Percentiles rank a stretch among this genome's conserved stretches.
Evolutionary conservation across 2,888 invertebrate genomes (phyloP).

Genomic region (Odontothrips loti): DNA sequence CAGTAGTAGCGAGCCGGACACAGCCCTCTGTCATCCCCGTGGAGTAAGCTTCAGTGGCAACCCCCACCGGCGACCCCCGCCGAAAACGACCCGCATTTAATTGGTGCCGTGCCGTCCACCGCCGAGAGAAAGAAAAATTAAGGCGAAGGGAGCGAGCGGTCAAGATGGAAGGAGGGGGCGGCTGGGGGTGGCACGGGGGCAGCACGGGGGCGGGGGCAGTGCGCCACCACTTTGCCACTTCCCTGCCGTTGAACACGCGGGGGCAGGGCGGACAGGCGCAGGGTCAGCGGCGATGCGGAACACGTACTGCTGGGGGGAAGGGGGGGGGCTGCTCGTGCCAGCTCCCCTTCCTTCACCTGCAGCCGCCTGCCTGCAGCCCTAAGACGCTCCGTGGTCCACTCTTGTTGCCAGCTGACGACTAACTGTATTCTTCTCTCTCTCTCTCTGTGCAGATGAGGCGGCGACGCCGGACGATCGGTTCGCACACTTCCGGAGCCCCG

Average conservation of each 20-base stretch:
- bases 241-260: too few species aligned
- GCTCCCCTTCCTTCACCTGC: too few species aligned
- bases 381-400: too few species aligned
- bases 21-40: too few species aligned
- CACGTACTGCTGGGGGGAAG: background rate
- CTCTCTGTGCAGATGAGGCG: conserved; percentile 37
- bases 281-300: background rate
- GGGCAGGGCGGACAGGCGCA: background rate
- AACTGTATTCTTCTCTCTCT: too few species aligned
- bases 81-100: too few species aligned
- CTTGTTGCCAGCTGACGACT: too few species aligned
- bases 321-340: background rate
- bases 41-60: too few species aligned
- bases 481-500: conserved; percentile 39
- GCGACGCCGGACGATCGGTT: conserved; percentile 39
- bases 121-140: background rate
- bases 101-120: too few species aligned
- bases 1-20: too few species aligned
- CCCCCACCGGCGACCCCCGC: too few species aligned
- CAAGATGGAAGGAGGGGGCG: background rate
- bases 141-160: background rate
- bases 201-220: background rate
- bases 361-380: too few species aligned
- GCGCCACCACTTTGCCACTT: background rate
- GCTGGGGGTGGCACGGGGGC: background rate